Evolutionary conservation across 2,113 vertebrate genomes (phyloP).

Genomic region (Myxocyprinus asiaticus): DNA sequence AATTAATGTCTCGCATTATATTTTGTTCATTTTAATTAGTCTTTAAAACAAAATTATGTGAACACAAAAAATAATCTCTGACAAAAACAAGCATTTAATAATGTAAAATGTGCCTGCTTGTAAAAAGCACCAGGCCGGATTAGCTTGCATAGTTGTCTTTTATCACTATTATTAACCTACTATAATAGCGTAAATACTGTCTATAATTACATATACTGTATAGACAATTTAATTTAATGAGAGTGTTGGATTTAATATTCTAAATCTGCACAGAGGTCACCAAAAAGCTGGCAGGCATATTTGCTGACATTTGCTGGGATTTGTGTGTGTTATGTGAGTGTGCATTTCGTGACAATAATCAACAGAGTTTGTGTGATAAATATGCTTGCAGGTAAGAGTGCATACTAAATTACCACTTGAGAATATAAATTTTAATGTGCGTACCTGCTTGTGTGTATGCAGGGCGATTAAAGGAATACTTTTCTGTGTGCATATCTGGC

Average conservation of each 20-base stretch:
- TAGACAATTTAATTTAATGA: conserved; percentile 20
- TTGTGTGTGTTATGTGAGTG: conserved; percentile 42
- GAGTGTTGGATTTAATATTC: not conserved
- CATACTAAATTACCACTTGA: conserved; percentile 18
- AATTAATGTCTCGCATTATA: no score
- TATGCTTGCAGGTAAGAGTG: no score
- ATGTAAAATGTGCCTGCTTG: not conserved
- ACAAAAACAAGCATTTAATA: not conserved
- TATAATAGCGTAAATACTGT: not conserved
- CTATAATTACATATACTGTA: not conserved
- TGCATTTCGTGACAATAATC: not conserved
- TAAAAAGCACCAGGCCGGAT: conserved; percentile 6
- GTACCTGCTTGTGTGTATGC: not conserved
- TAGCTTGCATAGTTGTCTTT: not conserved
- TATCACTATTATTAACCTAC: not conserved
- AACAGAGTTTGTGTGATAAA: no score
- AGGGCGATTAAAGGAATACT: not conserved
- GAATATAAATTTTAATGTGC: conserved; percentile 15
- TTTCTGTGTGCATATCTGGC: conserved; percentile 31
- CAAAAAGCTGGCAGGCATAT: not conserved
- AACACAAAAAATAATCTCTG: no score
- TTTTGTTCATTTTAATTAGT: not conserved
- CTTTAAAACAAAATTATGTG: not conserved
- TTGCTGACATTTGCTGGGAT: conserved; percentile 30
- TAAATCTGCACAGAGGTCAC: conserved; percentile 1